Evolutionary conservation across 2,888 invertebrate species (phyloP).

Genomic region (Thumatha senex): DNA sequence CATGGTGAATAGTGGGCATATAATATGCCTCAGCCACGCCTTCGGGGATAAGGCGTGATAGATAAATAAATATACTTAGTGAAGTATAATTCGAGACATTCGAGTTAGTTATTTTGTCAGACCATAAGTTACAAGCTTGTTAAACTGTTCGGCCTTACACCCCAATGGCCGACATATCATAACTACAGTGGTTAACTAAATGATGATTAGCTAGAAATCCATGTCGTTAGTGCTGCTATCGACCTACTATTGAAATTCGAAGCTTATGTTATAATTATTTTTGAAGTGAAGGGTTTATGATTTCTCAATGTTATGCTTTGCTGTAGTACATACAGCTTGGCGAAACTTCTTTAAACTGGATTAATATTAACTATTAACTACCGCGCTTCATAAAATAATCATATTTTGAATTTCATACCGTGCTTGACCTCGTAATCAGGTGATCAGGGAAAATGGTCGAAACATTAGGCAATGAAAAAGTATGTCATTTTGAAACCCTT

Average conservation of each 20-base stretch:
- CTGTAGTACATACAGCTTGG: neutral
- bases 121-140: slow-evolving; percentile 42
- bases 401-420: too few species aligned
- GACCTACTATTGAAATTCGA: slow-evolving; percentile 27
- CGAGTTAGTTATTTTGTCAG: neutral
- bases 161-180: slow-evolving; percentile 50
- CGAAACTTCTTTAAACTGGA: neutral
- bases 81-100: too few species aligned
- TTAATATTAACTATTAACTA: too few species aligned
- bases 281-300: neutral
- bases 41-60: too few species aligned
- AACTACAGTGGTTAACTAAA: slow-evolving; percentile 53
- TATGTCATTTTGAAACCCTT: too few species aligned
- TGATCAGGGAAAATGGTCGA: too few species aligned
- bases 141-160: slow-evolving; percentile 34
- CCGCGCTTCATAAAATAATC: too few species aligned
- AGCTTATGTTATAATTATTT: neutral
- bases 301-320: neutral
- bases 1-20: too few species aligned
- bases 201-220: slow-evolving; percentile 49
- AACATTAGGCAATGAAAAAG: too few species aligned
- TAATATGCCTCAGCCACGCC: too few species aligned
- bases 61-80: too few species aligned
- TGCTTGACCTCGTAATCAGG: too few species aligned
- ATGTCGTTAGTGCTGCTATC: slow-evolving; percentile 20